These are phyloP conservation scores for Isaurus tuberculatus DNA, from an alignment of 92 coral and sea anemone genomes.

Conservation along the genomic window DNA sequence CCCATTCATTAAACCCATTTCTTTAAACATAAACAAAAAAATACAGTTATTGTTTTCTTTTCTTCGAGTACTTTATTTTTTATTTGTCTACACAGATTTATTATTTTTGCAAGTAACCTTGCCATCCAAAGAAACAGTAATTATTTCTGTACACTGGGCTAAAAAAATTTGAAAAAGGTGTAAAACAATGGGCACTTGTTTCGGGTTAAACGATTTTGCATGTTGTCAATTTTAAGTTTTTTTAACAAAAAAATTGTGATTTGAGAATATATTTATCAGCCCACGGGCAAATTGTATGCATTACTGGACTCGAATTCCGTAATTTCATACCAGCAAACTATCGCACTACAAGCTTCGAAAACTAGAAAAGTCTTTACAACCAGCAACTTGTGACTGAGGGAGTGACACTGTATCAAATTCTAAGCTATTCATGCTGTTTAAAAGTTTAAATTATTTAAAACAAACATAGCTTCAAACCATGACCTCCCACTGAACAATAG, in stretches of 20 bases:
- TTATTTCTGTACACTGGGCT: background rate
- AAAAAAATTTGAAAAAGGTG: background rate
- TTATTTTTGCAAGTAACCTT: slow-evolving; percentile 4
- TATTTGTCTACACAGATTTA: slow-evolving; percentile 26
- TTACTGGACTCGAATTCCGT: slow-evolving; percentile 31
- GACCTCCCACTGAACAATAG: slow-evolving; percentile 21
- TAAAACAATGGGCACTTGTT: background rate
- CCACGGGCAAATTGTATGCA: background rate
- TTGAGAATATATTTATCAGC: background rate
- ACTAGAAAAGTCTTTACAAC: background rate
- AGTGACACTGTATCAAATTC: slow-evolving; percentile 6
- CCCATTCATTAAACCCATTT: background rate
- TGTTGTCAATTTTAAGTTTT: background rate
- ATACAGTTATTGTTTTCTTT: background rate
- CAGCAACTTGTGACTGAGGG: background rate
- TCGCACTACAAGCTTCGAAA: background rate
- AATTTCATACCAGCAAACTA: background rate
- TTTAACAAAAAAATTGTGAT: background rate
- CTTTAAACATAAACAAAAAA: background rate
- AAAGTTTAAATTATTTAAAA: slow-evolving; percentile 20
- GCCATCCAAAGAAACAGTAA: background rate
- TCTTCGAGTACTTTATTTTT: slow-evolving; percentile 1
- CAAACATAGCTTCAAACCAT: background rate
- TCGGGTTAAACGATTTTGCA: no score
- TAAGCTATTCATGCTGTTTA: slow-evolving; percentile 11